Percentiles rank a stretch among this genome's conserved stretches.
These are phyloP conservation scores for Triplophysa rosa DNA, from an alignment of 2,113 vertebrate genomes.

Conservation along the genomic window DNA sequence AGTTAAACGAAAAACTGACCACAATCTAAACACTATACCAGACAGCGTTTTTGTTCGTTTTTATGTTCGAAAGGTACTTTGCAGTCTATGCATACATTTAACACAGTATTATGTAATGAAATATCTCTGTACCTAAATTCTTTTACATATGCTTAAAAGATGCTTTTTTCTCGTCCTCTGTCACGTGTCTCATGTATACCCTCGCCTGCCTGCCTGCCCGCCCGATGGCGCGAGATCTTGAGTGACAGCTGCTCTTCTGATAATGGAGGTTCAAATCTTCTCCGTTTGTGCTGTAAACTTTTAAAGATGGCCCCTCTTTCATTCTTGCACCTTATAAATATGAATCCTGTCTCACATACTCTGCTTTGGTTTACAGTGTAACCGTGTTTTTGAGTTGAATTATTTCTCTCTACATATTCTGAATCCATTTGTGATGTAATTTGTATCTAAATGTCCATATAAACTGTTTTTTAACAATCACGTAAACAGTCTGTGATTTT, in stretches of 20 bases:
- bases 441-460: constrained; percentile 82
- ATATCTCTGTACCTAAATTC: constrained; percentile 39
- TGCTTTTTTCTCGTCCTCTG: background rate
- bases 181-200: background rate
- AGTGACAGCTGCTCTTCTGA: constrained; percentile 19
- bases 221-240: background rate
- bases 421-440: constrained; percentile 67
- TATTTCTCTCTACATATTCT: constrained; percentile 67
- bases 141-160: constrained; percentile 22
- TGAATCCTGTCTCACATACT: constrained; percentile 69
- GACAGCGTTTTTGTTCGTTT: constrained; percentile 10
- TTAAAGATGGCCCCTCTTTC: constrained; percentile 44
- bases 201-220: no score
- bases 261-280: background rate
- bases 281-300: constrained; percentile 41
- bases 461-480: constrained; percentile 77
- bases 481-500: constrained; percentile 36
- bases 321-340: constrained; percentile 72
- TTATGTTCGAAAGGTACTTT: constrained; percentile 52
- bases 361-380: constrained; percentile 67
- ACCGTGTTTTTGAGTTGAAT: constrained; percentile 57
- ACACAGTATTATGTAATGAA: constrained; percentile 54
- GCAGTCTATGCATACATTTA: constrained; percentile 54
- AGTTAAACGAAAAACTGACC: constrained; percentile 11
- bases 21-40: constrained; percentile 34